Base-by-base conservation (phyloP, 2,797 vertebrate species). In the Echiichthys vipera region DNA sequence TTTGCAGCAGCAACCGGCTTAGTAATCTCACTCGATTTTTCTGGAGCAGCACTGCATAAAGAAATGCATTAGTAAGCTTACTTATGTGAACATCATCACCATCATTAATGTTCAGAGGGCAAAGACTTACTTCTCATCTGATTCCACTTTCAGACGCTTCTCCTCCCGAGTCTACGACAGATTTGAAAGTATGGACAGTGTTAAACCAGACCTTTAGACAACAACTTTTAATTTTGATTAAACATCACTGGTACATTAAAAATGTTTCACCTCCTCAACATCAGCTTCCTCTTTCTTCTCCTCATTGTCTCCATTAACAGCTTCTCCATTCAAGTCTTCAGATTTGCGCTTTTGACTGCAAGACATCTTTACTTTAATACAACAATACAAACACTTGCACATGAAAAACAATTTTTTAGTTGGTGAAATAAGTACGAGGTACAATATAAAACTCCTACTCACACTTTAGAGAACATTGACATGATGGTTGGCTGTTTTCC, bases 391-490 rank as follows among this genome's bases (percentile, higher is more conserved):
- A 25, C 2, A 32, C 0, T 1, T 14, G 1, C 5, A 46, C 9
- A 18, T 18, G 1, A 18, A 39, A 18, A 32, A 39, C 2, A 12
- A 9, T 32, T 43, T 20, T 14, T 22, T n/a, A 8, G 5, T 13
- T 36, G 9, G 4, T 37, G 5, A 34, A 63, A 20, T 43, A 42
- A 6, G 15, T 29, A 18, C 6, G 18, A 12, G 7, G 11, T 2
- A 57, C 0, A 14, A 43, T 5, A 27, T 10, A 2, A 51, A 53
- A 46, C 13, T 5, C 5, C 2, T 27, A 96, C 96, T 91, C 81
- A 98, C 98, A 96, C 94, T 93, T 96, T 97, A 24, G 94, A 85
- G 62, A 99, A 96, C 89, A 98, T 89, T 20, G 96, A 95, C 17
- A 95, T 43, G 77, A 98, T 96, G 25, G 95, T 95, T 3, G 90